Evolutionary conservation across 2,113 vertebrate genomes (phyloP).

Genomic region (Dermatemys mawii): DNA sequence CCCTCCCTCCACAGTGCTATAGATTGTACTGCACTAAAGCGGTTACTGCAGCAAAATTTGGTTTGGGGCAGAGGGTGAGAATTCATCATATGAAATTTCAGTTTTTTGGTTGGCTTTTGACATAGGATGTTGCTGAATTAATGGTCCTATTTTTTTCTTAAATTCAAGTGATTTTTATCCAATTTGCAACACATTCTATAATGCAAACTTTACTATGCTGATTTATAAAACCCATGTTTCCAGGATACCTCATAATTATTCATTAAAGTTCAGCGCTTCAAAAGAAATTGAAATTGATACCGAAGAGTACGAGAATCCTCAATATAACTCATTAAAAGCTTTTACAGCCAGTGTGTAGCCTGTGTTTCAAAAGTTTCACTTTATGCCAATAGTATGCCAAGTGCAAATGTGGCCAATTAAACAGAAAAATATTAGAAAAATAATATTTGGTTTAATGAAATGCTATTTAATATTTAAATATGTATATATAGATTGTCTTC

Average conservation of each 20-base stretch:
- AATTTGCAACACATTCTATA: neutral
- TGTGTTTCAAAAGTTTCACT: neutral
- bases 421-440: neutral
- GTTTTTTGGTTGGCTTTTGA: neutral
- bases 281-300: neutral
- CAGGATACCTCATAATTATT: neutral
- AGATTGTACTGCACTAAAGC: neutral
- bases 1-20: neutral
- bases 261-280: neutral
- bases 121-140: neutral
- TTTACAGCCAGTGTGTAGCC: neutral
- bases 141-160: neutral
- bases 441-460: neutral
- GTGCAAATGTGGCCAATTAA: neutral
- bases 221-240: neutral
- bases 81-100: neutral
- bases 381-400: neutral
- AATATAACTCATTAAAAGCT: neutral
- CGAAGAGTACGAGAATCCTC: neutral
- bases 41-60: fast-evolving
- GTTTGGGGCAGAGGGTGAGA: neutral
- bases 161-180: neutral
- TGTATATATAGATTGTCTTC: neutral
- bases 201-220: neutral
- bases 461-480: constrained; percentile 1